Evolutionary conservation across 2,113 vertebrate species (phyloP).

Genomic region (Montifringilla adamsi): DNA sequence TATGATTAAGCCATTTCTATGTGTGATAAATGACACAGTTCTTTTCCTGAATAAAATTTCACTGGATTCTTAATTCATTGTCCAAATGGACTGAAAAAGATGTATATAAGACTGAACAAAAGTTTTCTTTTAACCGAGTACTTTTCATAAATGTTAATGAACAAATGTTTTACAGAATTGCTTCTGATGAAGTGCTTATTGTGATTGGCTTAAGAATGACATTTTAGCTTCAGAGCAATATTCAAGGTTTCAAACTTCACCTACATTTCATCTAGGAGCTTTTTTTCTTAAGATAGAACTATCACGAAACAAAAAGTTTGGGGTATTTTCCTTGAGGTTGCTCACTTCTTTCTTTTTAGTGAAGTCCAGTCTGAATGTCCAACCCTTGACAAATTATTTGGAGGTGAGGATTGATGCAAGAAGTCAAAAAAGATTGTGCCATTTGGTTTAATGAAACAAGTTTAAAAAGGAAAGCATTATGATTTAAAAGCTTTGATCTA

Average conservation of each 20-base stretch:
- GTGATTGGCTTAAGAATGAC: not conserved
- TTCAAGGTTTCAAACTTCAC: not conserved
- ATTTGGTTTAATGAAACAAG: not conserved
- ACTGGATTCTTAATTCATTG: not conserved
- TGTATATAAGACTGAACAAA: not conserved
- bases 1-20: not conserved
- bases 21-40: not conserved
- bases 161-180: not conserved
- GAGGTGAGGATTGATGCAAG: fast-evolving
- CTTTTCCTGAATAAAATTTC: not conserved
- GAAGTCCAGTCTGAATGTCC: not conserved
- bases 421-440: not conserved
- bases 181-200: not conserved
- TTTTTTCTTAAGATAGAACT: not conserved
- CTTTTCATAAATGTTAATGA: not conserved
- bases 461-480: not conserved
- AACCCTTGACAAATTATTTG: not conserved
- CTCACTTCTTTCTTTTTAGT: not conserved
- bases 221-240: not conserved
- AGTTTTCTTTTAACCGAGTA: not conserved
- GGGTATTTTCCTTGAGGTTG: not conserved
- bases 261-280: not conserved
- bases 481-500: not conserved
- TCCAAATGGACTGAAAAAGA: not conserved
- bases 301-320: not conserved